Percentiles rank a stretch among this genome's conserved stretches.
phyloP scores from a whole-genome alignment of 1,140 invertebrate genomes.

The Saccostrea echinata region DNA sequence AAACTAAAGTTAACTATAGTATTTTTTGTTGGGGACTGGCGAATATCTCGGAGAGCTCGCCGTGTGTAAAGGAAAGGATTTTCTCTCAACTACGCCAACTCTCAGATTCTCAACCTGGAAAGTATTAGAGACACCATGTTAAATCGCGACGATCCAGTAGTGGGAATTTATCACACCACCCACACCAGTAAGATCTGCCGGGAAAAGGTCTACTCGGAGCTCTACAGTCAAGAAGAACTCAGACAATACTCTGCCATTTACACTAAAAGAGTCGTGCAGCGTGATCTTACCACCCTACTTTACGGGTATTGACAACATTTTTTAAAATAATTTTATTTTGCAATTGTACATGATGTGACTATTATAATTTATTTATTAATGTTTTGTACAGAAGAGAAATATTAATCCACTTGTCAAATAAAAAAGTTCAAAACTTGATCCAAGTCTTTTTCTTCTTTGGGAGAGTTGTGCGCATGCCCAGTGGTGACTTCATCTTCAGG shows the following conservation, averaged over 20 bases:
- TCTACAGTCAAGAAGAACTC: conserved; percentile 34
- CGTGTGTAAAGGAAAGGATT: conserved; percentile 49
- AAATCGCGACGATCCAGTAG: background rate
- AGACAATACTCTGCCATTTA: conserved; percentile 45
- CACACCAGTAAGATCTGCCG: conserved; percentile 38
- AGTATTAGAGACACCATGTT: conserved; percentile 36
- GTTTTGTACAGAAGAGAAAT: no score
- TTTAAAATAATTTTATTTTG: conserved; percentile 30
- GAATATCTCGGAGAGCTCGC: conserved; percentile 40
- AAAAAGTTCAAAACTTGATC: no score
- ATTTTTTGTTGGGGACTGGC: no score
- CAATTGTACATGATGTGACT: no score
- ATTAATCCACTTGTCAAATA: no score
- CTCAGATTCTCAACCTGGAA: conserved; percentile 32
- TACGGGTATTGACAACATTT: conserved; percentile 42
- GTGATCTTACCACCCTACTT: background rate
- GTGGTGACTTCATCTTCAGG: no score
- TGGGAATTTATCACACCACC: background rate
- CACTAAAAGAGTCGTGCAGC: conserved; percentile 37
- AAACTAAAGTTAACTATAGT: no score
- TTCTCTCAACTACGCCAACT: conserved; percentile 38
- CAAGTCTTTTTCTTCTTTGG: no score
- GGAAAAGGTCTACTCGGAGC: background rate
- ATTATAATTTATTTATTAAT: no score
- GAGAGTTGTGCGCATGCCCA: no score